Conservation (phyloP, 2,888 invertebrate species). For the Drosophila mettleri region DNA sequence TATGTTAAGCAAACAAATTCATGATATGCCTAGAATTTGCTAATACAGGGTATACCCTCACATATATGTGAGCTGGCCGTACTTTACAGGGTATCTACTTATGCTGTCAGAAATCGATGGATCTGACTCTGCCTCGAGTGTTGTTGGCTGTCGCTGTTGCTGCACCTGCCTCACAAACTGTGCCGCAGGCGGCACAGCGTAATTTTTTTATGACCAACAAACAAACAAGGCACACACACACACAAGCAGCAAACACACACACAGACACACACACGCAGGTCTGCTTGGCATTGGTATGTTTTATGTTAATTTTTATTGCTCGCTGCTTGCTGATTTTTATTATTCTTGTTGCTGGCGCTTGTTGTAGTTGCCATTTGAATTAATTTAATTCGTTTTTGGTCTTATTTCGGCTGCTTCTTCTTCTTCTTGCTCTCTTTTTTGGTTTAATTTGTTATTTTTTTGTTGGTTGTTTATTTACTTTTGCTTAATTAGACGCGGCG, state of each 20-base stretch:
- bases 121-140: conserved; percentile 4
- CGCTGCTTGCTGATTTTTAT: conserved; percentile 60
- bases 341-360: conserved; percentile 41
- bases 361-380: conserved; percentile 65
- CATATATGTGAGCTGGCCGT: no score
- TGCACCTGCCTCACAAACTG: conserved; percentile 47
- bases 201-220: conserved; percentile 47
- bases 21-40: no score
- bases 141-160: conserved; percentile 23
- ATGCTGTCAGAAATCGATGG: conserved; percentile 1
- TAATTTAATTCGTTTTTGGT: conserved; percentile 71
- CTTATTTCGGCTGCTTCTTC: conserved; percentile 18
- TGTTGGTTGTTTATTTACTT: conserved; percentile 60
- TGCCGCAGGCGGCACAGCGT: conserved; percentile 42
- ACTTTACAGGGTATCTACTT: background rate
- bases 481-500: conserved; percentile 60
- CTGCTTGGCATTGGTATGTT: conserved; percentile 56
- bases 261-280: conserved; percentile 9
- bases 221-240: conserved; percentile 9
- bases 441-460: conserved; percentile 20
- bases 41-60: no score
- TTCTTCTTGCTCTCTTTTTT: conserved; percentile 10
- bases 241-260: conserved; percentile 7
- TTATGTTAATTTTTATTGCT: conserved; percentile 78
- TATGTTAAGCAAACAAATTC: no score